phyloP scores from a whole-genome alignment of 2,113 vertebrate species.

The Chauna torquata region DNA sequence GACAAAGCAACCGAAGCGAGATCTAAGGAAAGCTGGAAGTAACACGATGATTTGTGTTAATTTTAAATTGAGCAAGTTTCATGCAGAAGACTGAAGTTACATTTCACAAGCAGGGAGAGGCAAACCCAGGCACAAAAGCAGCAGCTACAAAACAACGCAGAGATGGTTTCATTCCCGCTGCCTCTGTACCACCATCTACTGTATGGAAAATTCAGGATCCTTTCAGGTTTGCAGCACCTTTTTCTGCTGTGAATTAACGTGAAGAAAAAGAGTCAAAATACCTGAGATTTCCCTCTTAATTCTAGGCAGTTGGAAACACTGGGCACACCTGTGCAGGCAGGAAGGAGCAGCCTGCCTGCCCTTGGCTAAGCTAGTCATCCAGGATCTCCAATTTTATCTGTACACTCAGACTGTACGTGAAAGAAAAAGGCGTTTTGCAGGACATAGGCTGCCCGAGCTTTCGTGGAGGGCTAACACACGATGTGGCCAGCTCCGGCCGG shows the following conservation, averaged over 20 bases:
- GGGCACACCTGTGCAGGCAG: background rate
- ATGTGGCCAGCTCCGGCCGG: accelerated
- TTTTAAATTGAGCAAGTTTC: background rate
- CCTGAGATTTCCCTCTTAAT: background rate
- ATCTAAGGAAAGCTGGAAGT: conserved; percentile 2
- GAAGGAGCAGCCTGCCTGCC: background rate
- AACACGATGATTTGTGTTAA: background rate
- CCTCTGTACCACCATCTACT: background rate
- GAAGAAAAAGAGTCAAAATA: background rate
- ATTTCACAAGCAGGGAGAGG: background rate
- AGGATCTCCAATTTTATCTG: background rate
- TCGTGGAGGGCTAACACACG: background rate
- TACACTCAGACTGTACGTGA: background rate
- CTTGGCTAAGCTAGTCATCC: background rate
- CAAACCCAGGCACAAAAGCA: background rate
- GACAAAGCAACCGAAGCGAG: background rate
- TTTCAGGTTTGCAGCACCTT: background rate
- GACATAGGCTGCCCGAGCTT: accelerated
- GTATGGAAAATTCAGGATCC: accelerated
- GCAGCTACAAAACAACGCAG: background rate
- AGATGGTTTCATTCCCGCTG: accelerated
- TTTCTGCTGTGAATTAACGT: background rate
- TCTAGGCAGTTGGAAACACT: background rate
- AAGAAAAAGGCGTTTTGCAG: background rate
- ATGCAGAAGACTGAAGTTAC: background rate